Evolutionary conservation across 2,888 invertebrate genomes (phyloP), one percentile per base, ranked within the genome.

Genomic region (Cheilosia pagana): DNA sequence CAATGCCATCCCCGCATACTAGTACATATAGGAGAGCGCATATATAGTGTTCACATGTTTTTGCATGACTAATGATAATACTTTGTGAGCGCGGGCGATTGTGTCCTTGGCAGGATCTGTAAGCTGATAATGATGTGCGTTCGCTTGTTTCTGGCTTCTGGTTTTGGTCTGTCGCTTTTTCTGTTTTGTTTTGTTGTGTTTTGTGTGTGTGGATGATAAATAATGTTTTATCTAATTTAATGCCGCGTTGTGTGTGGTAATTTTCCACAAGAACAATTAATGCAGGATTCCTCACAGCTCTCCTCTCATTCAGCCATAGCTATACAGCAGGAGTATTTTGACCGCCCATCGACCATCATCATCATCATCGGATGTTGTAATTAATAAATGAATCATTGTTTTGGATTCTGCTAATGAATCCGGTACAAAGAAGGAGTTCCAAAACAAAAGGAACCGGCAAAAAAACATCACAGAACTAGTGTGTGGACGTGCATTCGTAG

Each of bases 101-200:
- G 78, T 85, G 85, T 85, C 85, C 75, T 81, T 85, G 85, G 81
- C 85, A 85, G 85, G 75, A 85, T 81, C 75, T 85, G 55, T 81
- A 76, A 85, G 81, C 85, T 85, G 85, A 85, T 85, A 85, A 85
- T 85, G 85, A 81, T 85, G 85, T 85, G 85, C 70, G 85, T 85
- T 76, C 75, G 50, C 65, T 75, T 76, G 81, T 50, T 76, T 75
- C 70, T 79, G 71, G 81, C 81, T 85, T 81, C 65, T 65, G 71
- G 60, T 75, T 45, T 55, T 28, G 16, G 57, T 48, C 52, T 65
- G 28, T 71, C 12, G 41, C 31, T 43, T 50, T 71, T 55, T 35
- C 39, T 31, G 23, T 28, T 28, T n/a, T n/a, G n/a, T 43, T 23
- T 48, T 50, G 41, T 16, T 39, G 25, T n/a, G 45, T 16, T 59